Evolutionary conservation across 2,113 vertebrate species (phyloP).

Genomic region (Acinonyx jubatus): DNA sequence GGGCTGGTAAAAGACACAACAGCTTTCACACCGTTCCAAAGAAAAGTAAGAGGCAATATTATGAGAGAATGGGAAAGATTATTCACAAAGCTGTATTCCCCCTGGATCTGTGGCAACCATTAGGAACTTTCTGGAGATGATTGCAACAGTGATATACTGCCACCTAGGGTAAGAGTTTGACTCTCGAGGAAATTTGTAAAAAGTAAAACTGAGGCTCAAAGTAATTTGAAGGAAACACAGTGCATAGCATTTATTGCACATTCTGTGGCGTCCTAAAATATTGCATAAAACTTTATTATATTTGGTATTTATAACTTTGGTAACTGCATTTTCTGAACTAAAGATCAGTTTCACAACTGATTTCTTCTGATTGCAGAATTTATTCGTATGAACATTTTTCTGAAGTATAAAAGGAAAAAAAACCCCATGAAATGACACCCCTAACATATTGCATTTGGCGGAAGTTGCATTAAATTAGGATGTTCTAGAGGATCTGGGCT

Average conservation of each 20-base stretch:
- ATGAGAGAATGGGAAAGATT: not conserved
- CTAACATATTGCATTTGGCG: too few relatives aligned
- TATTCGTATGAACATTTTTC: not conserved
- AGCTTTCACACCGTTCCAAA: not conserved
- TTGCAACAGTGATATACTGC: not conserved
- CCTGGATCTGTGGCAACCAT: not conserved
- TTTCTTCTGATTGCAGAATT: not conserved
- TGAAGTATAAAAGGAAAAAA: not conserved
- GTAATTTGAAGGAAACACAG: not conserved
- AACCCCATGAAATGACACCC: not conserved
- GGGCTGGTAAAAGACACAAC: not conserved
- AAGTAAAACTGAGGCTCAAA: not conserved
- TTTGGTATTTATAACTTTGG: not conserved
- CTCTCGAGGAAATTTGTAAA: not conserved
- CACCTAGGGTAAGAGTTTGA: conserved; percentile 29
- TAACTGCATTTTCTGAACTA: not conserved
- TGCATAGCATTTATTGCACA: not conserved
- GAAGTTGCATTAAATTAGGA: not conserved
- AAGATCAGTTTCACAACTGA: not conserved
- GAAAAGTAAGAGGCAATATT: not conserved
- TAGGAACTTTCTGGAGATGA: not conserved
- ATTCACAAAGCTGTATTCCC: not conserved
- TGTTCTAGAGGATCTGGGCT: not conserved
- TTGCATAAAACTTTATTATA: not conserved
- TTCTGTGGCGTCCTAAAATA: not conserved